Percentiles rank a stretch among this genome's conserved stretches.
phyloP scores from a whole-genome alignment of 2,113 vertebrate genomes.

The Ellobius talpinus region DNA sequence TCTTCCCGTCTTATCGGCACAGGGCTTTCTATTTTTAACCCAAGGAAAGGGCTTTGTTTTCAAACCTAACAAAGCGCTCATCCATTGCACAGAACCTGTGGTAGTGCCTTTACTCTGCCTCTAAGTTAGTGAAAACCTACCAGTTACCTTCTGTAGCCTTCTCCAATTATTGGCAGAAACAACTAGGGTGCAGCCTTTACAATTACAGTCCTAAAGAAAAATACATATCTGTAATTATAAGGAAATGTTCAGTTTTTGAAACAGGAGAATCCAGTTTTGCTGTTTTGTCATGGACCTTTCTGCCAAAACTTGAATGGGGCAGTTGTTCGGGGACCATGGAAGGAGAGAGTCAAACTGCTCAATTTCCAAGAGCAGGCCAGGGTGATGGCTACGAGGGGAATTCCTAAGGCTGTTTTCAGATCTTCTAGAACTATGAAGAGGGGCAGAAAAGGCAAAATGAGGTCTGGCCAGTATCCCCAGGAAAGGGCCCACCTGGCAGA shows the following conservation, averaged over 20 bases:
- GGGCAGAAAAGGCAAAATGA: neutral
- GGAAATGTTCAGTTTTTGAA: neutral
- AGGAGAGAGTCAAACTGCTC: neutral
- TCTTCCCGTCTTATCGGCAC: conserved; percentile 41
- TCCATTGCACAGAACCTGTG: neutral
- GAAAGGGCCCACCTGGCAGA: neutral
- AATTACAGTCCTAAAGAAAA: conserved; percentile 31
- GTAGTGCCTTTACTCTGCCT: conserved; percentile 3
- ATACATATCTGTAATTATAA: neutral
- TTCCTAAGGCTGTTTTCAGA: neutral
- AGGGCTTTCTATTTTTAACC: conserved; percentile 53
- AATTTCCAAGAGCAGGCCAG: no score
- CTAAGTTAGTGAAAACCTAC: neutral
- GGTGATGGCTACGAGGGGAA: neutral
- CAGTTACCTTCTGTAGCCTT: neutral
- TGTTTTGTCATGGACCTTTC: neutral
- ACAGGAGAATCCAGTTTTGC: neutral
- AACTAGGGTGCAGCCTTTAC: neutral
- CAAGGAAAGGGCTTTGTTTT: conserved; percentile 12
- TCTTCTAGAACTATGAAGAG: neutral
- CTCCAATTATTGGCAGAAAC: neutral
- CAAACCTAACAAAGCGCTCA: neutral
- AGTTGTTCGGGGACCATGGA: neutral
- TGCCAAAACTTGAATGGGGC: neutral
- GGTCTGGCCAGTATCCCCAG: neutral